Conservation (phyloP, 2,888 invertebrate species). For the Limnephilus lunatus region DNA sequence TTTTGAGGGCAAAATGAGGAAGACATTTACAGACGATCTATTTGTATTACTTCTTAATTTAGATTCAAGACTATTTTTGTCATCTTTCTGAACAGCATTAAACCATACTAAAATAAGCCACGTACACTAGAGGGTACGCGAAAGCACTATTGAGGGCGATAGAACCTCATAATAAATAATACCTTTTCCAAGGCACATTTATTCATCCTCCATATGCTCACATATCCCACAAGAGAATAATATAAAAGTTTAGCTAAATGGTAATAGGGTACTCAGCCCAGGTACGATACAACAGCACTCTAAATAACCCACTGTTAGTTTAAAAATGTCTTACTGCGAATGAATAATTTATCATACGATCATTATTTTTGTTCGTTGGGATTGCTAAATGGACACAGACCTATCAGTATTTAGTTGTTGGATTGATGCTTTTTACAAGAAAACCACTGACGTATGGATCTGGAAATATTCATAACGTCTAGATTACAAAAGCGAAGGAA, state of each 20-base stretch:
- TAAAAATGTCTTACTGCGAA: background rate
- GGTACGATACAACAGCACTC: background rate
- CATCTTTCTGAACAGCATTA: background rate
- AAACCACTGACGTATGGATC: too few species aligned
- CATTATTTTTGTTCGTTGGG: background rate
- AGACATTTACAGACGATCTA: too few species aligned
- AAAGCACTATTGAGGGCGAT: background rate
- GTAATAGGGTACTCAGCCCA: background rate
- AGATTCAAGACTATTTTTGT: background rate
- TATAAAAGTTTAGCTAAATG: background rate
- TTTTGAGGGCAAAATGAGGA: too few species aligned
- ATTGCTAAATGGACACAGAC: background rate
- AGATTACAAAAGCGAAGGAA: too few species aligned
- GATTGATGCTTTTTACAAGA: too few species aligned
- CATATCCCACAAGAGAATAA: background rate
- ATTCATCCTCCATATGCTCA: background rate
- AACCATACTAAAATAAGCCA: background rate
- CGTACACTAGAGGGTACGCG: background rate
- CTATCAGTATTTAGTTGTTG: background rate
- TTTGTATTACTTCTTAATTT: too few species aligned
- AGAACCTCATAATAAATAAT: background rate
- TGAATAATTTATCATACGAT: background rate
- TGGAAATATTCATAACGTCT: too few species aligned
- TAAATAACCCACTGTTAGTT: background rate
- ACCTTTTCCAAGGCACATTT: background rate